Percentiles rank a stretch among this genome's conserved stretches.
phyloP scores from a whole-genome alignment of 1,140 invertebrate genomes.

The Heterodera schachtii region DNA sequence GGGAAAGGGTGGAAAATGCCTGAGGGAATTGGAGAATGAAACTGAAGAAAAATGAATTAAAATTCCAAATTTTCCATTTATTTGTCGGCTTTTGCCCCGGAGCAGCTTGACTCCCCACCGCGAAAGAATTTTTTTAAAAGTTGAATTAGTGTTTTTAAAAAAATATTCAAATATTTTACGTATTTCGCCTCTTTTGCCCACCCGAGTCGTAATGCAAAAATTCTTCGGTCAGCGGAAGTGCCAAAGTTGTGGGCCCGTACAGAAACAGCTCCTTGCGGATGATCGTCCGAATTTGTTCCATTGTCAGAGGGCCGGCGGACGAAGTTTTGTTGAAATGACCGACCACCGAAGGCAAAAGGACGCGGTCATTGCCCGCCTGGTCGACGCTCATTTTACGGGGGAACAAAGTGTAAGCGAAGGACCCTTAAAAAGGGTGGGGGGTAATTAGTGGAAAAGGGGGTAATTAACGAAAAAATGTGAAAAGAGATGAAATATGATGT shows the following conservation, averaged over 20 bases:
- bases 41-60: too few species aligned
- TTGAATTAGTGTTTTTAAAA: too few species aligned
- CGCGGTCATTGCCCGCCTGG: constrained; percentile 52
- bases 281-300: constrained; percentile 47
- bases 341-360: constrained; percentile 54
- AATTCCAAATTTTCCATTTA: too few species aligned
- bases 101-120: too few species aligned
- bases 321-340: constrained; percentile 58
- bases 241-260: constrained; percentile 63
- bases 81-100: too few species aligned
- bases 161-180: too few species aligned
- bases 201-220: constrained; percentile 62
- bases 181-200: background rate
- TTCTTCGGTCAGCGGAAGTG: constrained; percentile 65
- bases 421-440: too few species aligned
- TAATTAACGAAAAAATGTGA: too few species aligned
- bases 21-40: constrained; percentile 1
- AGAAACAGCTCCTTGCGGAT: constrained; percentile 62
- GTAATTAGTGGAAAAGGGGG: too few species aligned
- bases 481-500: background rate
- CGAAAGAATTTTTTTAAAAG: too few species aligned
- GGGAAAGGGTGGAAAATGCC: constrained; percentile 61
- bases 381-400: constrained; percentile 63
- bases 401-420: constrained; percentile 63
- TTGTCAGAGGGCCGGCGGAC: constrained; percentile 8